Evolutionary conservation across 2,113 vertebrate species (phyloP), one percentile per base, ranked within the genome.

Genomic region (Variabilichromis moorii): DNA sequence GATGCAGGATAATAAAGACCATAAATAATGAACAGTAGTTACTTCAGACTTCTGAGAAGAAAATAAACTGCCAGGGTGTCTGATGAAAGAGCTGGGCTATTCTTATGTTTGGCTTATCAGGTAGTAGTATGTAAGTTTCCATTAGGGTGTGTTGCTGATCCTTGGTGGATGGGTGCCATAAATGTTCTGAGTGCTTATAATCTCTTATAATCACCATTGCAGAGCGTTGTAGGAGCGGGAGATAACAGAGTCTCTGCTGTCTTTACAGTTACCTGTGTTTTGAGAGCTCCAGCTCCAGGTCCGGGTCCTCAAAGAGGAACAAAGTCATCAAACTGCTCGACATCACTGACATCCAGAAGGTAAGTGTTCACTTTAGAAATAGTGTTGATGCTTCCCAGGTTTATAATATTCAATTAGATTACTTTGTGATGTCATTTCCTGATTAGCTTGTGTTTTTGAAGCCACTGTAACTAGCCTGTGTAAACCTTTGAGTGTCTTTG

Each of bases 321-420:
- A 99, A 99, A 93, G 98, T 99, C 89, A 98, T 99, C 95, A 98
- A 97, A 88, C 95, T 99, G 35, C 82, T 91, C 1, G 98, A 99
- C 86, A 98, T 99, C 92, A 99, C 96, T 0, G 98, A 99, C 91
- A 97, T 99, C 94, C 99, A 99, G 94, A 99, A 99, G 97, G 99
- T 87, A 89, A 17, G 53, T 8, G 54, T 68, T 17, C 11, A 61
- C 35, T 21, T 11, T 33, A 31, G 12, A 6, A 85, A 33, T 9
- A 13, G 8, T n/a, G 16, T 51, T 68, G n/a, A 13, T 47, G 8
- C 10, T 45, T 54, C n/a, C 5, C 53, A 35, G n/a, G 21, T 50
- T 50, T 76, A 31, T 50, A 50, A 76, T 76, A 11, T 76, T 76
- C 71, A 50, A 8, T 19, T 50, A 31, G 42, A 76, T 50, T 31